Base-by-base conservation (phyloP, 2,113 vertebrate genomes). In the Dunckerocampus dactyliophorus region DNA sequence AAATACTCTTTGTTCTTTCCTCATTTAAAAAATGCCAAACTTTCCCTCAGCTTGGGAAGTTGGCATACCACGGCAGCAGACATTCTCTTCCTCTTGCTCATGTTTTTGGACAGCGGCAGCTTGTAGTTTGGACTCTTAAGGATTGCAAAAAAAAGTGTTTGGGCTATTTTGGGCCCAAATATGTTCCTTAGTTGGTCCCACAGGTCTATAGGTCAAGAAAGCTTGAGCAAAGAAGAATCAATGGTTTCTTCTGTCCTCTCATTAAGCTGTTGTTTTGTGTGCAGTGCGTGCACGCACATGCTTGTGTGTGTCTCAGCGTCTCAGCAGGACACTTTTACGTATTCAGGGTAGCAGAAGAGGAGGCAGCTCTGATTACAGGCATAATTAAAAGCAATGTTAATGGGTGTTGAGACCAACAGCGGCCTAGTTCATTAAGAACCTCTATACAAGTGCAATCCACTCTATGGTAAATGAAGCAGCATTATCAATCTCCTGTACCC, bases 371-470 rank as follows among this genome's bases (percentile, higher is more conserved):
- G 88, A 91, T 93, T 91, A 92, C 85, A 94, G 90, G 90, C 89
- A 88, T 97, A 96, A 97, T 96, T 96, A 97, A 97, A 93, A 92
- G 89, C 91, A 82, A 90, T 91, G 94, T 92, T 98, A 97, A 96
- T 97, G 95, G 93, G 91, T 94, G 90, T 89, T 87, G 82, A 91
- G 88, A 90, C 89, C 90, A 92, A 89, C 80, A 75, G 52, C 86
- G 91, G 92, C 89, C 72, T 87, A 91, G 89, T 91, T 90, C 92
- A 94, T 94, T 93, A 91, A 90, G 88, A 87, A 81, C 81, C 84
- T 86, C 89, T 66, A 60, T 64, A 58, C 86, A 88, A 90, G 69
- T 55, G 71, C 65, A 75, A 80, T 78, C 69, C 70, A 63, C 37
- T 78, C 66, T 83, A 92, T 91, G 90, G 89, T 82, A 46, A 78